Evolutionary conservation across 2,113 vertebrate species (phyloP).

Genomic region (Formicarius rufipectus): DNA sequence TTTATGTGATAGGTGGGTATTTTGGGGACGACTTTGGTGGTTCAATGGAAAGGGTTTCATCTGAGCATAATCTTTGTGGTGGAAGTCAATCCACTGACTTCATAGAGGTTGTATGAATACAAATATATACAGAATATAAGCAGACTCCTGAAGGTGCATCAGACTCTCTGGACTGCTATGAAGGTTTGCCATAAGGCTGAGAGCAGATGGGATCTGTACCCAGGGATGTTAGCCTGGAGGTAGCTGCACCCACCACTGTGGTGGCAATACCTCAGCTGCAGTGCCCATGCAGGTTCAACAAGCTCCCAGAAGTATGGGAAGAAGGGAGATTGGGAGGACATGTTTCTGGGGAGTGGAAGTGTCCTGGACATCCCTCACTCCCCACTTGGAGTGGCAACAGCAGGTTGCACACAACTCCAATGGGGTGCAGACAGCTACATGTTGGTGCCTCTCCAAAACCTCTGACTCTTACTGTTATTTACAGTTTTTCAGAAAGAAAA

Average conservation of each 20-base stretch:
- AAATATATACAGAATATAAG: neutral
- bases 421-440: rapidly evolving
- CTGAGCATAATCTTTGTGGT: rapidly evolving
- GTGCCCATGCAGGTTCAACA: neutral
- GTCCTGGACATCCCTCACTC: neutral
- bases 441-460: neutral
- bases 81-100: neutral
- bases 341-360: neutral
- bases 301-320: neutral
- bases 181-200: neutral
- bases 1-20: neutral
- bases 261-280: neutral
- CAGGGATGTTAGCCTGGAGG: neutral
- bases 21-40: neutral
- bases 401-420: rapidly evolving
- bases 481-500: neutral
- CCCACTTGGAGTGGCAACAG: rapidly evolving
- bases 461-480: neutral
- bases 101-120: neutral
- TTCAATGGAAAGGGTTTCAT: neutral
- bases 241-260: neutral
- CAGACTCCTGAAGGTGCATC: neutral
- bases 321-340: rapidly evolving
- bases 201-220: neutral
- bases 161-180: neutral